Base-by-base conservation (phyloP, 2,797 vertebrate species). In the Melanogrammus aeglefinus region DNA sequence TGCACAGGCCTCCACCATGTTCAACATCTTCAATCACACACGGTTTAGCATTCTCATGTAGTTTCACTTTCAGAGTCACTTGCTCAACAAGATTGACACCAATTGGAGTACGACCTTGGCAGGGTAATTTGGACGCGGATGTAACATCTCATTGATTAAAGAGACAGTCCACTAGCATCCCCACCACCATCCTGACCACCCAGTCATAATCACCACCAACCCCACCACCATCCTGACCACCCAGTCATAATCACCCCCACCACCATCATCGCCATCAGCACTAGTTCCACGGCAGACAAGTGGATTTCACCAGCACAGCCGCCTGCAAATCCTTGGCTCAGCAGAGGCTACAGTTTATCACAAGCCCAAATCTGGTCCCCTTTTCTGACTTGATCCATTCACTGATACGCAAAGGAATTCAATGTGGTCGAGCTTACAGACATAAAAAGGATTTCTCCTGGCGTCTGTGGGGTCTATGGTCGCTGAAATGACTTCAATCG, bases 321-420 rank as follows among this genome's bases (percentile, higher is more conserved):
- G 69, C 84, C 81, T 82, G 80, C 90, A 93, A 92, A 93, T 92
- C 92, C 92, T 86, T 75, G 86, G 90, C 90, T 93, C 91, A 93
- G 89, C 84, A 87, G 83, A 88, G 89, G 91, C 90, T 93, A 88
- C 85, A 93, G 91, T 93, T 94, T 93, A 93, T 94, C 93, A 92
- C 88, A 90, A 87, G 91, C 87, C 87, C 89, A 94, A 91, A 93
- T 93, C 92, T 94, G 88, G 83, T 89, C 86, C 87, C 63, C 86
- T 86, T 91, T 90, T 93, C 91, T 92, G 85, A 82, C 91, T 90
- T 94, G 92, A 95, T 94, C 94, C 91, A 91, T 93, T 91, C 89
- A 82, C 92, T 92, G 92, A 94, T 93, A 94, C 85, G 88, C 88
- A 91, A 93, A 92, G 90, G 88, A 94, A 94, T 95, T 94, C 91